A percentile compares a stretch with the other conserved stretches of the same genome.
Evolutionary conservation across 1,140 invertebrate species (phyloP).

Genomic region (Papilio helenus): DNA sequence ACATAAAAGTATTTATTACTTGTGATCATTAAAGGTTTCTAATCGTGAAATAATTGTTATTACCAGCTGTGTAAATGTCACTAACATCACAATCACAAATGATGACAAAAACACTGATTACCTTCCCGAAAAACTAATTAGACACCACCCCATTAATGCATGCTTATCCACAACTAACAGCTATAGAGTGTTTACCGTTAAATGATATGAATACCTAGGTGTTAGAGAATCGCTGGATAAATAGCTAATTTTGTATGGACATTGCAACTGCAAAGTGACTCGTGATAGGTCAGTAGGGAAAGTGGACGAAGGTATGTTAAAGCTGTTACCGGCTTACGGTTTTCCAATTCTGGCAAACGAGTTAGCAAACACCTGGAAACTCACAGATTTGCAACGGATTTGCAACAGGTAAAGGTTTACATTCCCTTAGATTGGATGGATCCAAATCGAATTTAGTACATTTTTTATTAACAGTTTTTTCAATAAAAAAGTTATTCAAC

Average conservation of each 20-base stretch:
- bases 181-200: background rate
- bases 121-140: no score
- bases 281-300: constrained; percentile 66
- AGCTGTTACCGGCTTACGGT: constrained; percentile 29
- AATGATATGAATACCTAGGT: background rate
- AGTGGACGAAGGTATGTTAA: constrained; percentile 47
- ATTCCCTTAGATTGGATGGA: background rate
- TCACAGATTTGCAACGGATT: constrained; percentile 8
- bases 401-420: background rate
- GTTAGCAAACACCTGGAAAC: constrained; percentile 13
- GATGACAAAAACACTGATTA: no score
- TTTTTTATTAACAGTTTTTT: background rate
- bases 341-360: constrained; percentile 12
- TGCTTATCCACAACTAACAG: no score
- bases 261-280: constrained; percentile 47
- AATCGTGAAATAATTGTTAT: background rate
- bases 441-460: background rate
- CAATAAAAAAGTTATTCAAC: background rate
- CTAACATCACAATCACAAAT: no score
- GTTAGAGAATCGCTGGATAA: background rate
- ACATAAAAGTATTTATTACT: background rate
- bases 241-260: constrained; percentile 12
- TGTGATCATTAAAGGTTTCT: background rate
- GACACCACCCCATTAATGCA: no score
- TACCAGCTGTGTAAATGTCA: no score